phyloP scores from a whole-genome alignment of 2,797 vertebrate species.

The Gymnodraco acuticeps region DNA sequence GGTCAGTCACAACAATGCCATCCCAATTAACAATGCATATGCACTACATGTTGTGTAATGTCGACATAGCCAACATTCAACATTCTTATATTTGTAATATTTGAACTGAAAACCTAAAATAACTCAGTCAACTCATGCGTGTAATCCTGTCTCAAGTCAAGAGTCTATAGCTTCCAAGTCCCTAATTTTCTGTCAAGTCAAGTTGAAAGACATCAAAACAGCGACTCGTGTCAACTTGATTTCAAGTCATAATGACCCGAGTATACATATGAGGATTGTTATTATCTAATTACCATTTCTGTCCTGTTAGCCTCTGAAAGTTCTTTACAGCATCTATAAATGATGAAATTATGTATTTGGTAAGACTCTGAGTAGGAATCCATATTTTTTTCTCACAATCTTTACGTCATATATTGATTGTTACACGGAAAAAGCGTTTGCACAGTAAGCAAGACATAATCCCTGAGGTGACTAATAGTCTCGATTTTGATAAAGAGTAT shows the following conservation, averaged over 20 bases:
- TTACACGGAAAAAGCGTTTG: not conserved
- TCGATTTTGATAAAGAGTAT: slow-evolving; percentile 22
- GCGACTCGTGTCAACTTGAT: no score
- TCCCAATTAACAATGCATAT: not conserved
- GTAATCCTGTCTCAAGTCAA: no score
- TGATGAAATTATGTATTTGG: not conserved
- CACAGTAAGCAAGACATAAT: slow-evolving; percentile 20
- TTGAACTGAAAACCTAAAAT: no score
- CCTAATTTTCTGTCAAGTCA: no score
- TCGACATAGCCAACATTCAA: not conserved
- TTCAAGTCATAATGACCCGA: no score
- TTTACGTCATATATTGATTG: slow-evolving; percentile 2
- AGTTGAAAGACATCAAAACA: no score
- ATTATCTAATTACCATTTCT: not conserved
- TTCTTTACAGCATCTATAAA: not conserved
- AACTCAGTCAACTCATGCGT: no score
- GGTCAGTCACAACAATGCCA: not conserved
- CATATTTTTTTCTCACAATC: not conserved
- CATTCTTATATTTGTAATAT: no score
- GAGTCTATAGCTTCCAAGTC: no score
- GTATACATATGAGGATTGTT: not conserved
- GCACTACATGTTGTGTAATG: not conserved
- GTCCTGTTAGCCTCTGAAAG: not conserved
- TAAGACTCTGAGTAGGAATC: not conserved
- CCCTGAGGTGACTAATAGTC: slow-evolving; percentile 60